These are phyloP conservation scores for Bubo blakistoni DNA, from an alignment of 2,113 vertebrate species.

Conservation along the genomic window DNA sequence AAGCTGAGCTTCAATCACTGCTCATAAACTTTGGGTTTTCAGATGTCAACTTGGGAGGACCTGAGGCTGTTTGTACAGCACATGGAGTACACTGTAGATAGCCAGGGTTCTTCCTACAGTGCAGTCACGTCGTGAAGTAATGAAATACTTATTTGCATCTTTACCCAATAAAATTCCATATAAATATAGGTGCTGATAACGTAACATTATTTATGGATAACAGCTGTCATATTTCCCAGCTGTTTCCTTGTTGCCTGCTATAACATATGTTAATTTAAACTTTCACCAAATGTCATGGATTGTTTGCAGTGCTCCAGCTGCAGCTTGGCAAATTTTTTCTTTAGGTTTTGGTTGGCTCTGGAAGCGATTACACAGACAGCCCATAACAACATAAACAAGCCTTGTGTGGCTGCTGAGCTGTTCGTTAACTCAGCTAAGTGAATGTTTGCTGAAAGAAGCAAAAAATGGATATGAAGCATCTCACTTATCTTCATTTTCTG, in stretches of 20 bases:
- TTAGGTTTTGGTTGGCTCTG: constrained; percentile 35
- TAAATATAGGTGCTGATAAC: constrained; percentile 40
- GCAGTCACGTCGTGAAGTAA: background rate
- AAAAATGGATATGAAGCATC: background rate
- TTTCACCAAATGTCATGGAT: constrained; percentile 44
- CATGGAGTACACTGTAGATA: background rate
- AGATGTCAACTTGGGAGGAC: background rate
- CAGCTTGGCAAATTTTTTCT: constrained; percentile 34
- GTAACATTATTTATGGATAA: constrained; percentile 32
- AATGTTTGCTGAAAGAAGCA: constrained; percentile 25
- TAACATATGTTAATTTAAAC: constrained; percentile 65
- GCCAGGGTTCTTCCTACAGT: background rate
- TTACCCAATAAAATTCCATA: background rate
- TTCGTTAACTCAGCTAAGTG: constrained; percentile 18
- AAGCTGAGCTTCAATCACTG: background rate
- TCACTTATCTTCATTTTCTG: background rate
- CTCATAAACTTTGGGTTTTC: background rate
- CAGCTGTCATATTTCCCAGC: constrained; percentile 51
- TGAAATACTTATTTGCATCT: background rate
- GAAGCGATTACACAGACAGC: constrained; percentile 33
- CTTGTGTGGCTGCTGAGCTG: constrained; percentile 15
- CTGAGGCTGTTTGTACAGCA: background rate
- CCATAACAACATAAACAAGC: constrained; percentile 47
- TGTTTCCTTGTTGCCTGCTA: constrained; percentile 41
- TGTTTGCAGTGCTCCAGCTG: constrained; percentile 34